Evolutionary conservation across 2,797 vertebrate genomes (phyloP).

Genomic region (Bryconaethiops microstoma): DNA sequence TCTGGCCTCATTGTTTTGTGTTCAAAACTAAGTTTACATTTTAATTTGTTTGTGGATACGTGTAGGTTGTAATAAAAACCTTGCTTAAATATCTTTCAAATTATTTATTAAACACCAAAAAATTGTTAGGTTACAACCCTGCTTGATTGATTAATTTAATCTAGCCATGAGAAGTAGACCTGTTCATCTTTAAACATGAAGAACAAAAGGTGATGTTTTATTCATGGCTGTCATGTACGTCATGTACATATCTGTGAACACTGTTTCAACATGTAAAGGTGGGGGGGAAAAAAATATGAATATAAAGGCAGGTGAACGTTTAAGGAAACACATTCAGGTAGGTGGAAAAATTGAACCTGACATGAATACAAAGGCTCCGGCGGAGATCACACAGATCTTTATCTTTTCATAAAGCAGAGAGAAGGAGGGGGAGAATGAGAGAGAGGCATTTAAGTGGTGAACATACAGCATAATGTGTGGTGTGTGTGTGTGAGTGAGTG

Average conservation of each 20-base stretch:
- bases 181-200: conserved; percentile 29
- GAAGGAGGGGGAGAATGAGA: conserved; percentile 17
- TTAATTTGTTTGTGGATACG: no score
- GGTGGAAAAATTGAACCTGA: conserved; percentile 52
- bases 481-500: not conserved
- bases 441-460: conserved; percentile 49
- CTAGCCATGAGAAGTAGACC: conserved; percentile 4
- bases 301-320: conserved; percentile 38
- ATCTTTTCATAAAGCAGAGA: conserved; percentile 76
- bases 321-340: conserved; percentile 46
- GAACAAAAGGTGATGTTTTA: conserved; percentile 41
- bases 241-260: conserved; percentile 38
- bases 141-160: conserved; percentile 21
- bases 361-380: conserved; percentile 38
- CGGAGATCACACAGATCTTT: conserved; percentile 79
- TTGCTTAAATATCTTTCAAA: not conserved
- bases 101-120: not conserved
- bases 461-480: conserved; percentile 45
- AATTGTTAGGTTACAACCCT: not conserved
- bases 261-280: conserved; percentile 36
- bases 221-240: conserved; percentile 42
- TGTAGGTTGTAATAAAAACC: not conserved
- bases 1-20: not conserved
- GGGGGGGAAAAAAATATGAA: conserved; percentile 22
- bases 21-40: no score